Percentiles rank a stretch among this genome's conserved stretches.
Evolutionary conservation across 2,888 invertebrate species (phyloP).

Genomic region (Sepioteuthis lessoniana): DNA sequence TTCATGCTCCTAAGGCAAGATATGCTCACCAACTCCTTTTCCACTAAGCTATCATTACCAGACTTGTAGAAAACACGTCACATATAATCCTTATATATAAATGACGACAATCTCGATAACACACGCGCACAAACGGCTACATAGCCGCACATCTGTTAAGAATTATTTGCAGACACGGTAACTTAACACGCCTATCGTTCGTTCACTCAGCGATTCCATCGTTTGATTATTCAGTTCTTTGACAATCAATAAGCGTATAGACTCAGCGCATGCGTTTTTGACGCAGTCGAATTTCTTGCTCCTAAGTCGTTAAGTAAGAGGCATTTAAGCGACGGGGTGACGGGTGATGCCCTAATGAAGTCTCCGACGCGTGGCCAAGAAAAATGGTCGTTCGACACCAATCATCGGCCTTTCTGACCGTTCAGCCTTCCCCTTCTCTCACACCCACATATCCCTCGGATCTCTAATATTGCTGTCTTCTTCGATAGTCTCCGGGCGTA

Average conservation of each 20-base stretch:
- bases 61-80: too few relatives aligned
- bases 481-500: constrained; percentile 3
- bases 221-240: not conserved
- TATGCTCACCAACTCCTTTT: too few relatives aligned
- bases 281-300: not conserved
- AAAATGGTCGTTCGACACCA: constrained; percentile 23
- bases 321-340: not conserved
- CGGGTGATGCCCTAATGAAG: constrained; percentile 11
- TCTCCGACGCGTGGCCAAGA: constrained; percentile 12
- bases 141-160: too few relatives aligned
- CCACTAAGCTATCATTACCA: too few relatives aligned
- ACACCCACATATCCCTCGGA: not conserved
- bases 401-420: not conserved
- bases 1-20: too few relatives aligned
- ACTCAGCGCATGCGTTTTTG: not conserved
- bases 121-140: too few relatives aligned
- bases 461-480: not conserved
- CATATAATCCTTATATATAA: too few relatives aligned
- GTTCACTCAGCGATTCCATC: not conserved
- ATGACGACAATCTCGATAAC: too few relatives aligned
- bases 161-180: not conserved
- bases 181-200: not conserved
- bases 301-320: constrained; percentile 18
- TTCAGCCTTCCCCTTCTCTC: not conserved
- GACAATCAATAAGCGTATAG: not conserved